Base-by-base conservation (phyloP, 2,797 vertebrate species). In the Microcaecilia unicolor region DNA sequence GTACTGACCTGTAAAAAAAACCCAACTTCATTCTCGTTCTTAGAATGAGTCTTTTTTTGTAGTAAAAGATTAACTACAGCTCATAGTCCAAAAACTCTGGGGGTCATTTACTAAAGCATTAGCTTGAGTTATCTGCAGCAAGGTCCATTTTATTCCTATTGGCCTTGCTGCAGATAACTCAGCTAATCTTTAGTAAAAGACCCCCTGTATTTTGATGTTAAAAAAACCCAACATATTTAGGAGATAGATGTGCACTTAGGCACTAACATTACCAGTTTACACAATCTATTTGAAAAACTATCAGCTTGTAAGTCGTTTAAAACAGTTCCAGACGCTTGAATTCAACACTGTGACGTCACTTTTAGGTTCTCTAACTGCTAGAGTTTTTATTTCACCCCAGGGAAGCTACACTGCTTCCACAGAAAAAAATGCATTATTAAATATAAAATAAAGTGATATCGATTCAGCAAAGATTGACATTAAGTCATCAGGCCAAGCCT, bases 221-320 rank as follows among this genome's bases (percentile, higher is more conserved):
- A 24, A n/a, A 30, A 11, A n/a, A n/a, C n/a, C n/a, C n/a, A n/a
- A 7, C 39, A 41, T 49, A 34, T 46, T 44, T 23, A 35, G 42
- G 57, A 33, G 26, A 52, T 32, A 48, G 43, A 43, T 39, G 30
- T 57, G 46, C 12, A 10, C 34, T 58, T 62, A 41, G 44, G 64
- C 57, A 64, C 72, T 72, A 69, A n/a, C n/a, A n/a, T n/a, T n/a
- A n/a, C n/a, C 66, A 49, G 36, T 29, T 64, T 76, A 73, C 50
- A 61, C 58, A 61, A 68, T 85, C 79, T 74, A 76, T 80, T 80
- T 59, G 76, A 80, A 80, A 74, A 72, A 67, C 71, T 4, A 18
- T 20, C 5, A 15, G 34, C 22, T 21, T 16, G 9, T 72, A 77
- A 76, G 78, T 74, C 79, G 42, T 72, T 75, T 55, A 4, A 72